Base-by-base conservation (phyloP, 2,113 vertebrate genomes). In the Larimichthys crocea region DNA sequence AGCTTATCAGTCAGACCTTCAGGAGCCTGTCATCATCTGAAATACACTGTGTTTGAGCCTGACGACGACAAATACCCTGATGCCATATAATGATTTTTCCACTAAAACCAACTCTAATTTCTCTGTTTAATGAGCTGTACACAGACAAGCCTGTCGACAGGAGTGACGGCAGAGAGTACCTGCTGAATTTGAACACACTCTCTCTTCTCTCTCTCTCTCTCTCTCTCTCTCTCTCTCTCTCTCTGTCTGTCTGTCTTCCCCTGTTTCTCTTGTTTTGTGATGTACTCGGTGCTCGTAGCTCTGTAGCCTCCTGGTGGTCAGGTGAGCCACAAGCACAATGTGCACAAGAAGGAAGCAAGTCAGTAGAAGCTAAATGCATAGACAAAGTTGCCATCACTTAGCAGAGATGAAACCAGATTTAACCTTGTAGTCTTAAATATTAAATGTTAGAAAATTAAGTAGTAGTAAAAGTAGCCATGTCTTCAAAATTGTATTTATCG, bases 301-400 rank as follows among this genome's bases (percentile, higher is more conserved):
- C 40, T 61, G 71, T 10, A 24, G 86, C 89, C 87, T 87, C 87
- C 90, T 89, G 80, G 79, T 89, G 92, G 88, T 31, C 68, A 88
- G 70, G 80, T 80, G 49, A 74, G 17, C 70, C 7, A 75, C 83
- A 42, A 60, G 49, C 56, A 29, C 10, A 42, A 19, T 44, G 22
- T 9, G 29, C 19, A 53, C 4, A n/a, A 16, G 16, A 59, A 57
- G 24, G 19, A 26, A 24, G 29, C 55, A 50, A 49, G 48, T 0
- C 0, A 19, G 42, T 42, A 40, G 44, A 55, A 69, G 52, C 1
- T 74, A n/a, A 35, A 24, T 56, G 29, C 24, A 48, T 22, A 50
- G 31, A n/a, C 20, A 74, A 67, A 8, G 46, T 10, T 1, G 12
- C 7, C 15, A 44, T 20, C 10, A 56, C 1, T 10, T 26, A 3